Evolutionary conservation across 2,888 invertebrate species (phyloP).

Genomic region (Plemyria rubiginata): DNA sequence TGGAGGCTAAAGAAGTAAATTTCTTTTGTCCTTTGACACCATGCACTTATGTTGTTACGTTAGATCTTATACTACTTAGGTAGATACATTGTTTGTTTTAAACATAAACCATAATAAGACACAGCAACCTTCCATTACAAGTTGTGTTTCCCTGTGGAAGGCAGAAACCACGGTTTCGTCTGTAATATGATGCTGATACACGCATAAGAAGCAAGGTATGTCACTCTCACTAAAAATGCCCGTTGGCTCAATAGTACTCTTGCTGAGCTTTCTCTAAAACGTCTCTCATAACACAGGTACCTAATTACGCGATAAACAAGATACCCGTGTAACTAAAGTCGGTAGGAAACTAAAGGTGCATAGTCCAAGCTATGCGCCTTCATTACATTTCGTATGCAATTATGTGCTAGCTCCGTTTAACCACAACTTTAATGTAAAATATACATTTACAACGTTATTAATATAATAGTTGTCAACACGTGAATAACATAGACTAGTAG

Average conservation of each 20-base stretch:
- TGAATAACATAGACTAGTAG: constrained; percentile 18
- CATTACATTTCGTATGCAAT: neutral
- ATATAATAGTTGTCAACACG: constrained; percentile 18
- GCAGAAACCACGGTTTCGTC: no score
- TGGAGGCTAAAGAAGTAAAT: no score
- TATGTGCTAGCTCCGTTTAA: constrained; percentile 10
- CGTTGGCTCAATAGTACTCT: neutral
- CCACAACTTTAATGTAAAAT: neutral
- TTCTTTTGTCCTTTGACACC: no score
- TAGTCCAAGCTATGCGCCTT: neutral
- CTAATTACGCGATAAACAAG: neutral
- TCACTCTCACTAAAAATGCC: neutral
- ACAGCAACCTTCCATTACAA: no score
- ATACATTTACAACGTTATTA: constrained; percentile 4
- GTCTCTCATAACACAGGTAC: neutral
- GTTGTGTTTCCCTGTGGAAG: no score
- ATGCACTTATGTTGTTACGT: no score
- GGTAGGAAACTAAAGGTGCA: neutral
- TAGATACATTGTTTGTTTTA: no score
- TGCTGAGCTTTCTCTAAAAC: neutral
- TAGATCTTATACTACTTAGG: no score
- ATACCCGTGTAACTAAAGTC: neutral
- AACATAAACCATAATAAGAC: no score
- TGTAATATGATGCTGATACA: no score
- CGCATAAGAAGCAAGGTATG: no score